These are phyloP conservation scores for Drosophila ustulata DNA, from an alignment of 2,888 invertebrate species.

Conservation along the genomic window DNA sequence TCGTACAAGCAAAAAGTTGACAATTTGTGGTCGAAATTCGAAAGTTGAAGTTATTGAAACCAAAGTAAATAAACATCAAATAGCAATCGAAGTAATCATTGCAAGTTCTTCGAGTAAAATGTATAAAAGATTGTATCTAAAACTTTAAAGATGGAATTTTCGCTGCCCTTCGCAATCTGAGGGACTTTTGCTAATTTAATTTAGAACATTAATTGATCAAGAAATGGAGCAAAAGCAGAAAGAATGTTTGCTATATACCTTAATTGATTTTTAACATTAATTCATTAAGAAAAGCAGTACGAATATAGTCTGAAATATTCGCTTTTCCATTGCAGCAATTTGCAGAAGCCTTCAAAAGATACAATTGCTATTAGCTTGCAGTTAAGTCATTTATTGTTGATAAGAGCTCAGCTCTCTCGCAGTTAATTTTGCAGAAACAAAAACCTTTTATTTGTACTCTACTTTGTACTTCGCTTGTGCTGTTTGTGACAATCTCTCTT, in stretches of 20 bases:
- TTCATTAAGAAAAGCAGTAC: not conserved
- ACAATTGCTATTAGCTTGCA: not conserved
- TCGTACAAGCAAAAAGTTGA: conserved; percentile 10
- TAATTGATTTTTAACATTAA: too few relatives aligned
- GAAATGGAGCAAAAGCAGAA: too few relatives aligned
- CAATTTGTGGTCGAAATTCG: conserved; percentile 11
- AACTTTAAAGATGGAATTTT: too few relatives aligned
- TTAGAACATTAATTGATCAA: too few relatives aligned
- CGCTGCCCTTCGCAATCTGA: too few relatives aligned
- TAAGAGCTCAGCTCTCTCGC: not conserved
- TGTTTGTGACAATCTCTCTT: conserved; percentile 33
- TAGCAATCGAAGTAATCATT: not conserved
- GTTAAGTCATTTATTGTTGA: conserved; percentile 2
- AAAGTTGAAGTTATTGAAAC: not conserved
- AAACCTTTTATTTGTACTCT: conserved; percentile 3
- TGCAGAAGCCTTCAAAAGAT: not conserved
- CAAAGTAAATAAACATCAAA: conserved; percentile 4
- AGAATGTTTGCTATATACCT: too few relatives aligned
- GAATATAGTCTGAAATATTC: not conserved
- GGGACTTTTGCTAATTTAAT: too few relatives aligned
- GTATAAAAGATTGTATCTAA: not conserved
- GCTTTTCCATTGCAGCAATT: not conserved
- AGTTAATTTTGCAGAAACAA: not conserved
- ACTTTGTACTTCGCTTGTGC: conserved; percentile 8
- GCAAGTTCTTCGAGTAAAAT: not conserved